phyloP scores from a whole-genome alignment of 2,888 invertebrate species.

The Acrobasis consociella region DNA sequence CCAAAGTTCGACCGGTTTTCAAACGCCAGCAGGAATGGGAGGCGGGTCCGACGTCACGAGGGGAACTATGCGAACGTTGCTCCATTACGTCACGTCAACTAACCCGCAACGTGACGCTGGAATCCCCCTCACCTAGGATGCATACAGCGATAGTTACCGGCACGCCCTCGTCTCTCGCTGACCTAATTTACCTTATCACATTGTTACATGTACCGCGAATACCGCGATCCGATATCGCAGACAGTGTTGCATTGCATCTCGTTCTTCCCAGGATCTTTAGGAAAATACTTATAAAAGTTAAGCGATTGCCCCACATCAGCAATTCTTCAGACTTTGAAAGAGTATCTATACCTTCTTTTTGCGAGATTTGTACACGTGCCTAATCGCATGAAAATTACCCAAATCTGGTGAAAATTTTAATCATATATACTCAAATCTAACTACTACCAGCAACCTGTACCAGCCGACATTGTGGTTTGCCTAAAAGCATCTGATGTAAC shows the following conservation, averaged over 20 bases:
- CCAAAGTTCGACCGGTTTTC: not conserved
- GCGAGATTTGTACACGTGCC: too few species aligned
- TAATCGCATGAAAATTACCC: too few species aligned
- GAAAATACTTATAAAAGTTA: not conserved
- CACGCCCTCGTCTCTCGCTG: constrained; percentile 40
- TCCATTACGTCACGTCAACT: constrained; percentile 44
- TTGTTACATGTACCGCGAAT: not conserved
- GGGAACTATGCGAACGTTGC: constrained; percentile 49
- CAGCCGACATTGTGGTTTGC: too few species aligned
- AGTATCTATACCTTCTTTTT: too few species aligned
- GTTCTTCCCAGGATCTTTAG: not conserved
- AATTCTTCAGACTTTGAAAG: too few species aligned
- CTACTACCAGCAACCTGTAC: too few species aligned
- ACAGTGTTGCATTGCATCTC: not conserved
- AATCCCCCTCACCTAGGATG: constrained; percentile 34
- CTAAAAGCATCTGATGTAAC: too few species aligned
- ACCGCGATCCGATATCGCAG: not conserved
- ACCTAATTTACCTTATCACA: constrained; percentile 45
- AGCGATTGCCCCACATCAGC: too few species aligned
- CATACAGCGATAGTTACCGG: constrained; percentile 28
- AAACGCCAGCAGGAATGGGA: not conserved
- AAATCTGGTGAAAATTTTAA: too few species aligned
- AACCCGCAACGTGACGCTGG: not conserved
- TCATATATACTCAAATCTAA: too few species aligned
- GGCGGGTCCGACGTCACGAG: constrained; percentile 4